Conservation (phyloP, 2,113 vertebrate species). For the Probosciger aterrimus region DNA sequence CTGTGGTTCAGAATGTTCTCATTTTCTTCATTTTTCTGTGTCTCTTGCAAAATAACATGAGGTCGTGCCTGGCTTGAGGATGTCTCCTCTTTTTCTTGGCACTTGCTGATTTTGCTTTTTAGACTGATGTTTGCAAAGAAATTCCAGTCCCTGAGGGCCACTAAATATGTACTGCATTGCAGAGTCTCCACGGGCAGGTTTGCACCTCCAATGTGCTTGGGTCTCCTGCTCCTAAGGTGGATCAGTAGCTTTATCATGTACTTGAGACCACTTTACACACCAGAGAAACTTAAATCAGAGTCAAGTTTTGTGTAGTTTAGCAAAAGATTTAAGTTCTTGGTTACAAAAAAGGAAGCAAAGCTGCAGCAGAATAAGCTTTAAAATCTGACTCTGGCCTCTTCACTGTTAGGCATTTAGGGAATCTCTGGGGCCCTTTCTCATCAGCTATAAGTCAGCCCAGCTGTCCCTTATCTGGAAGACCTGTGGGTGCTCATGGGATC, state of each 20-base stretch:
- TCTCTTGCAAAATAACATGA: background rate
- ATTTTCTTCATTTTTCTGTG: background rate
- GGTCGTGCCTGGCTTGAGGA: background rate
- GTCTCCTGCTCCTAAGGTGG: background rate
- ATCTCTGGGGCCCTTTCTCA: background rate
- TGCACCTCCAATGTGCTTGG: background rate
- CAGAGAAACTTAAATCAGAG: background rate
- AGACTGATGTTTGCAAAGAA: constrained; percentile 13
- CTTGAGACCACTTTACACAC: background rate
- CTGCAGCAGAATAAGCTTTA: background rate
- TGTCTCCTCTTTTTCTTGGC: constrained; percentile 42
- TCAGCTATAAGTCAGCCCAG: background rate
- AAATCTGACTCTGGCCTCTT: background rate
- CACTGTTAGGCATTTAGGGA: background rate
- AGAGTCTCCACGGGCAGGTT: background rate
- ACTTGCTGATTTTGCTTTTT: constrained; percentile 1
- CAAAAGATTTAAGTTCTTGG: background rate
- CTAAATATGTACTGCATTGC: background rate
- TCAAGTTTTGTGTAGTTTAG: background rate
- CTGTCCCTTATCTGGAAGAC: background rate
- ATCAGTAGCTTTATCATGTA: background rate
- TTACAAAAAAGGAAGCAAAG: background rate
- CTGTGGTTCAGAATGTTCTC: background rate
- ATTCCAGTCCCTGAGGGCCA: background rate
- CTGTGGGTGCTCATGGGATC: background rate